These are phyloP conservation scores for Drosophila teissieri DNA, from an alignment of 1,140 invertebrate species.

Conservation along the genomic window DNA sequence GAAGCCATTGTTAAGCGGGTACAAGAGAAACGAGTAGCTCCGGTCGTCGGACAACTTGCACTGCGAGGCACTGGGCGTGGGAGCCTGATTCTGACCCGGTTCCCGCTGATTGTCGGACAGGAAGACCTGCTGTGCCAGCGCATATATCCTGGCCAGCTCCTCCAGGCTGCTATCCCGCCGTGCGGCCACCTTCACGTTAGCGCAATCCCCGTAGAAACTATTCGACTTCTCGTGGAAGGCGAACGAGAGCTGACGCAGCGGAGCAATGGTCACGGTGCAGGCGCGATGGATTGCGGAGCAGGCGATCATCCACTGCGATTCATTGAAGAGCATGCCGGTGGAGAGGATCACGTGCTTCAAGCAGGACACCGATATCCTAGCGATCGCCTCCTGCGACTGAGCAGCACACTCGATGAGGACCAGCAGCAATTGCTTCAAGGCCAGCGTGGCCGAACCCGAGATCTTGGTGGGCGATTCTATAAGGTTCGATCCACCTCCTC, in stretches of 20 bases:
- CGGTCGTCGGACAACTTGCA: slow-evolving; percentile 88
- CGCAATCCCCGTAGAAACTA: slow-evolving; percentile 96
- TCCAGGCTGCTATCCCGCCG: slow-evolving; percentile 92
- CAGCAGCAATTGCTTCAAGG: slow-evolving; percentile 94
- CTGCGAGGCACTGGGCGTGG: slow-evolving; percentile 37
- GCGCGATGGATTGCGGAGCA: slow-evolving; percentile 92
- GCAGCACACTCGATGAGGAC: slow-evolving; percentile 96
- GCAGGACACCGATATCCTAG: slow-evolving; percentile 95
- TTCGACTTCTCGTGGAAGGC: slow-evolving; percentile 95
- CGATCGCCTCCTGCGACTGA: slow-evolving; percentile 94
- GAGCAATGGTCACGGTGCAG: slow-evolving; percentile 92
- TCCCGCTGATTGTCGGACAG: slow-evolving; percentile 86
- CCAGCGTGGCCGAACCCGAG: slow-evolving; percentile 88
- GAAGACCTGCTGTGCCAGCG: slow-evolving; percentile 93
- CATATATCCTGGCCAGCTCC: slow-evolving; percentile 92
- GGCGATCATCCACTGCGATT: slow-evolving; percentile 93
- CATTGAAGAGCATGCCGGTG: slow-evolving; percentile 91
- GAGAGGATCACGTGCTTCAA: slow-evolving; percentile 94
- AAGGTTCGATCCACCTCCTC: slow-evolving; percentile 32
- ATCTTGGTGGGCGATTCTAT: slow-evolving; percentile 81
- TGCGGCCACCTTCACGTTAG: slow-evolving; percentile 96
- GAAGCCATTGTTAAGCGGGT: slow-evolving; percentile 90
- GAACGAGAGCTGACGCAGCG: slow-evolving; percentile 92
- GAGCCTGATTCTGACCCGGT: slow-evolving; percentile 43
- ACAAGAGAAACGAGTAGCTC: slow-evolving; percentile 95